Percentiles rank a stretch among this genome's conserved stretches.
These are phyloP conservation scores for Acropora yongei DNA, from an alignment of 64 coral and sea anemone species.

Conservation along the genomic window DNA sequence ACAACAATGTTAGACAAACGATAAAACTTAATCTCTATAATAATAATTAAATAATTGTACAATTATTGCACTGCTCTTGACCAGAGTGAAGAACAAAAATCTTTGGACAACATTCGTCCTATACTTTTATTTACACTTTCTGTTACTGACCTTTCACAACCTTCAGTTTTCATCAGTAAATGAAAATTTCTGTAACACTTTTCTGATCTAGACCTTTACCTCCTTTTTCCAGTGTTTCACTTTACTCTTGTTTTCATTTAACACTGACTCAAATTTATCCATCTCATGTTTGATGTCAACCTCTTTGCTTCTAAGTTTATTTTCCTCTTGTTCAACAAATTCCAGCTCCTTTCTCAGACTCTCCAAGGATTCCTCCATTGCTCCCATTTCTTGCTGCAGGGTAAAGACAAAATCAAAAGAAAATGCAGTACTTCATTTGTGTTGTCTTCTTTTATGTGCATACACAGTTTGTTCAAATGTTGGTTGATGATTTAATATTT, in stretches of 20 bases:
- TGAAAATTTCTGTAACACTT: not conserved
- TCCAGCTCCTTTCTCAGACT: constrained; percentile 49
- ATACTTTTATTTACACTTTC: no score
- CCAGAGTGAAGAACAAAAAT: no score
- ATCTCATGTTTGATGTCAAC: constrained; percentile 96
- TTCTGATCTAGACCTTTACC: constrained; percentile 16
- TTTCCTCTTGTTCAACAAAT: constrained; percentile 78
- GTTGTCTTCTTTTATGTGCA: no score
- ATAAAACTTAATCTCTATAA: no score
- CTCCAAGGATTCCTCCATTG: constrained; percentile 71
- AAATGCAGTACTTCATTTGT: no score
- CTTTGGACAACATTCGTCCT: no score
- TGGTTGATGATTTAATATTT: no score
- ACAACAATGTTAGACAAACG: no score
- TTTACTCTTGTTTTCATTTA: constrained; percentile 90
- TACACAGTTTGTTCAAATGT: no score
- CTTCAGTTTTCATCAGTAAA: not conserved
- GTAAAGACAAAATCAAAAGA: not conserved
- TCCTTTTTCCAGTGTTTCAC: constrained; percentile 94
- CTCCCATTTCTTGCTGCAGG: constrained; percentile 68
- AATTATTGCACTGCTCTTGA: no score
- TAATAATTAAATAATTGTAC: no score
- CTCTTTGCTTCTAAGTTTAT: constrained; percentile 70
- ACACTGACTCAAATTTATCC: constrained; percentile 81
- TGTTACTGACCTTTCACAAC: not conserved